These are phyloP conservation scores for Saxidomus purpurata DNA, from an alignment of 1,140 invertebrate genomes.

Conservation along the genomic window DNA sequence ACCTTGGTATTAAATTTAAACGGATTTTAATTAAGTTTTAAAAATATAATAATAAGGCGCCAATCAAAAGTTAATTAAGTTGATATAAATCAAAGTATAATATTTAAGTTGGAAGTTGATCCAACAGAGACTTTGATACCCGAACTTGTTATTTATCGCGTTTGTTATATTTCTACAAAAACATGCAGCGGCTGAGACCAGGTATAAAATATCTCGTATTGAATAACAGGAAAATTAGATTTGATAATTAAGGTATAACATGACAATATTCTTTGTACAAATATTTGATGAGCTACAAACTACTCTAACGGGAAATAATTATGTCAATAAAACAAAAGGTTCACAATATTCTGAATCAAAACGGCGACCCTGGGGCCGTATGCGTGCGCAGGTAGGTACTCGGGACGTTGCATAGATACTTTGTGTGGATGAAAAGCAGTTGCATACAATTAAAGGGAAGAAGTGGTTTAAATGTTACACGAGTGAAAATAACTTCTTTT, in stretches of 20 bases:
- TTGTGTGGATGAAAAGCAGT: no score
- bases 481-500: no score
- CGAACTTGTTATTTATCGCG: not conserved
- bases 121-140: not conserved
- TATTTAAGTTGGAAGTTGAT: conserved; percentile 26
- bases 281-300: not conserved
- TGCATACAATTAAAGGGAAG: no score
- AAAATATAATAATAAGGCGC: conserved; percentile 30
- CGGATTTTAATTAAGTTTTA: not conserved
- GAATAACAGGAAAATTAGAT: conserved; percentile 30
- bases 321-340: no score
- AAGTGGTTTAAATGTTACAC: no score
- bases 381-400: no score
- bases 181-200: not conserved
- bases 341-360: no score
- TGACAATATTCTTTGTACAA: not conserved
- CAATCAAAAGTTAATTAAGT: conserved; percentile 47
- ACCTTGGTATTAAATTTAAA: not conserved
- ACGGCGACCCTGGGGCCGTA: no score
- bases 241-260: conserved; percentile 4
- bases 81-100: conserved; percentile 36
- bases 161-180: not conserved
- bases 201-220: conserved; percentile 1
- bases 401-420: no score
- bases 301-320: not conserved